A percentile compares a stretch with the other conserved stretches of the same genome.
Conservation (phyloP, 2,797 vertebrate genomes). For the Phyllotis vaccarum region DNA sequence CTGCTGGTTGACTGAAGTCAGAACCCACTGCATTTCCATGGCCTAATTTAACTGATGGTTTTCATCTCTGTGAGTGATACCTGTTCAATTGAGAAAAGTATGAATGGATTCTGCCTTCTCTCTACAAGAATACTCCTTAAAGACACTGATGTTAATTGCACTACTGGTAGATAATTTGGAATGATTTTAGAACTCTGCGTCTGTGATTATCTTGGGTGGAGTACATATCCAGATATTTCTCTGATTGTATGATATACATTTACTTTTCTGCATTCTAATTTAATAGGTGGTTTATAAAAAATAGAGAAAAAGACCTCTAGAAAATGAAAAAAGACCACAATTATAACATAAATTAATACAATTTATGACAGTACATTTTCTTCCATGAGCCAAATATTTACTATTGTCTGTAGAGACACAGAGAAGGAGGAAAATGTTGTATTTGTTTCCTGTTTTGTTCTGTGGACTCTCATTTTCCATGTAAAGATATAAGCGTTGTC, state of each 20-base stretch:
- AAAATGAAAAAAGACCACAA: not conserved
- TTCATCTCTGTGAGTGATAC: not conserved
- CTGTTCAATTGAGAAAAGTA: not conserved
- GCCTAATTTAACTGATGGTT: too few species aligned
- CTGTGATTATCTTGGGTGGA: constrained; percentile 70
- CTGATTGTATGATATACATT: constrained; percentile 83
- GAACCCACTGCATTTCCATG: too few species aligned
- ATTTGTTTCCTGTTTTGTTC: not conserved
- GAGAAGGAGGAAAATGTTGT: not conserved
- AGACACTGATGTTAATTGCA: too few species aligned
- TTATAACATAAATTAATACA: not conserved
- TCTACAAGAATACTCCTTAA: not conserved
- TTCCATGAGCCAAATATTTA: not conserved
- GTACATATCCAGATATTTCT: constrained; percentile 78
- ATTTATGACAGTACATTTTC: not conserved
- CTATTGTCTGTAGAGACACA: not conserved
- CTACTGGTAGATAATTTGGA: rapidly evolving
- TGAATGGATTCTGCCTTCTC: not conserved
- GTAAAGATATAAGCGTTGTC: not conserved
- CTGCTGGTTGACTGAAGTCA: not conserved
- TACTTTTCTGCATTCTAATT: constrained; percentile 86
- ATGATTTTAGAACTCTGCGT: constrained; percentile 56
- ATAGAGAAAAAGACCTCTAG: constrained; percentile 46
- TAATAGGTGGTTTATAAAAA: constrained; percentile 86
- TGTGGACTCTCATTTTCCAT: not conserved